A percentile compares a stretch with the other conserved stretches of the same genome.
These are phyloP conservation scores for Cataglyphis cursor DNA, from an alignment of 2,888 invertebrate genomes.

Conservation along the genomic window DNA sequence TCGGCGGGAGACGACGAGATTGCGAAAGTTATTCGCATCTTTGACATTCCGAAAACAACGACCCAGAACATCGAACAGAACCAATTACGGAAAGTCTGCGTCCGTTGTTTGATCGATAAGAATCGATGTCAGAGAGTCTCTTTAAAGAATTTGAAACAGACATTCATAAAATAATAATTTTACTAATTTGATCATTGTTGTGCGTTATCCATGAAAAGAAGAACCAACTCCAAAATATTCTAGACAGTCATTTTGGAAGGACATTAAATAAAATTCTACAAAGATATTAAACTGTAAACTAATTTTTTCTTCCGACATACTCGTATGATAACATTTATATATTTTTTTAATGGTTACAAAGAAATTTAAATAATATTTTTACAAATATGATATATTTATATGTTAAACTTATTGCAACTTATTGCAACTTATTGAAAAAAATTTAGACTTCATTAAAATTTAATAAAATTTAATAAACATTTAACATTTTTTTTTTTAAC, in stretches of 20 bases:
- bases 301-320: neutral
- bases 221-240: neutral
- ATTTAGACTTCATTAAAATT: neutral
- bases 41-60: conserved; percentile 57
- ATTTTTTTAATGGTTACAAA: neutral
- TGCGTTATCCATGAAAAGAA: neutral
- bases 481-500: too few species aligned
- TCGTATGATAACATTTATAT: neutral
- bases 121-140: neutral
- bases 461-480: neutral
- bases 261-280: neutral
- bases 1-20: conserved; percentile 43
- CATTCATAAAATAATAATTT: conserved; percentile 2
- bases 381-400: too few species aligned
- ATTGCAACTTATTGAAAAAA: neutral
- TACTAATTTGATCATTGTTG: neutral
- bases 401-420: neutral
- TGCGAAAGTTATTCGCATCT: conserved; percentile 60
- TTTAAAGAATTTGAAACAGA: neutral
- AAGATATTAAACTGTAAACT: neutral
- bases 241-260: neutral
- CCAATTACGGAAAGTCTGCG: conserved; percentile 10
- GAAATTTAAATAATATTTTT: conserved; percentile 1
- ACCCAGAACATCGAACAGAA: conserved; percentile 35
- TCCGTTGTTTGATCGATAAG: neutral